These are phyloP conservation scores for Melitaea athalia DNA, from an alignment of 2,888 invertebrate genomes.

Conservation along the genomic window DNA sequence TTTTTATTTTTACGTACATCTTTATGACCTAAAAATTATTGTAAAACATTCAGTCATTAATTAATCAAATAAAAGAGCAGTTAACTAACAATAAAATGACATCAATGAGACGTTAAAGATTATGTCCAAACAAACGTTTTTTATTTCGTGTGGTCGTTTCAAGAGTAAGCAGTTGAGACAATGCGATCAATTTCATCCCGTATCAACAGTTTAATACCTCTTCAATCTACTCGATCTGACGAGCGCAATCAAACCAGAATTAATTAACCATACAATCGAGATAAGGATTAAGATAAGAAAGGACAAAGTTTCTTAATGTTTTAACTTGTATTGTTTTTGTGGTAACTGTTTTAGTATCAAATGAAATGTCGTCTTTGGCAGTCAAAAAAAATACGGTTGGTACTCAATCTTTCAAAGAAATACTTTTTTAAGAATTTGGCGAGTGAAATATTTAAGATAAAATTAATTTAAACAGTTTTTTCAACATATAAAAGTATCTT, in stretches of 20 bases:
- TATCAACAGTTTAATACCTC: constrained; percentile 63
- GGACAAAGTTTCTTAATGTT: constrained; percentile 1
- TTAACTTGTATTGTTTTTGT: neutral
- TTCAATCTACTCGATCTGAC: constrained; percentile 55
- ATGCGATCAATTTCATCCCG: constrained; percentile 34
- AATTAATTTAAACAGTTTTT: neutral
- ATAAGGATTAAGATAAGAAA: constrained; percentile 27
- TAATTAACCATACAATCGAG: constrained; percentile 56
- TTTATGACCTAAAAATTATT: too few species aligned
- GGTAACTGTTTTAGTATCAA: neutral
- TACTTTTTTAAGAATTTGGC: neutral
- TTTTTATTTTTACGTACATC: too few species aligned
- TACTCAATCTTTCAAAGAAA: neutral
- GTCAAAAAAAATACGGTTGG: neutral
- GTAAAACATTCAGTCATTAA: neutral
- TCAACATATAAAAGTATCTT: neutral
- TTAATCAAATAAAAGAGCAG: neutral
- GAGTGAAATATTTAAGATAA: neutral
- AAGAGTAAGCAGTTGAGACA: constrained; percentile 25
- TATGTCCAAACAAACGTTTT: constrained; percentile 8
- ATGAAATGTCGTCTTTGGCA: neutral
- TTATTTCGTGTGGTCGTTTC: constrained; percentile 25
- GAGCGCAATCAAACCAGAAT: constrained; percentile 65
- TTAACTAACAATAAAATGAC: neutral
- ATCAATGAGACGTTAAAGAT: neutral